These are phyloP conservation scores for Tetrax tetrax DNA, from an alignment of 2,113 vertebrate genomes.

Conservation along the genomic window DNA sequence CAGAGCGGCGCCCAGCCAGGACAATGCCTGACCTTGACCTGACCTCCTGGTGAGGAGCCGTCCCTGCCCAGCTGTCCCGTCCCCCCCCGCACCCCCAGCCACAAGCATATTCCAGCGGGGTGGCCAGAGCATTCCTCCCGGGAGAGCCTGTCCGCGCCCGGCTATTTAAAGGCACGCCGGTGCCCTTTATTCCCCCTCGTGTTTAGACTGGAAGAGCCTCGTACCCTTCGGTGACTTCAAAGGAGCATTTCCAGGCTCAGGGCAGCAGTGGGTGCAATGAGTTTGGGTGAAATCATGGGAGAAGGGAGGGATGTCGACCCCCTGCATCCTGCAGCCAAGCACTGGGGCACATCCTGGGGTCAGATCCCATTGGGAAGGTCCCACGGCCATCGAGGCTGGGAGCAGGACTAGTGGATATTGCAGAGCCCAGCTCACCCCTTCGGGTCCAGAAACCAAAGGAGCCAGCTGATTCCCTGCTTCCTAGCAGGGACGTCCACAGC, in stretches of 20 bases:
- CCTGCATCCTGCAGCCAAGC: not conserved
- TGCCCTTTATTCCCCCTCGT: conserved; percentile 24
- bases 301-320: not conserved
- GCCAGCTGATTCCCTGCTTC: not conserved
- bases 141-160: conserved; percentile 30
- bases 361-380: not conserved
- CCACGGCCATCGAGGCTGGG: rapidly evolving
- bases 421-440: not conserved
- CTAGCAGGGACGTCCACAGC: rapidly evolving
- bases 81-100: not conserved
- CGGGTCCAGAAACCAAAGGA: rapidly evolving
- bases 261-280: not conserved
- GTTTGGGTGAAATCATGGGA: not conserved
- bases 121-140: conserved; percentile 55
- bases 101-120: conserved; percentile 35
- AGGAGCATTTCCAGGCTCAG: not conserved
- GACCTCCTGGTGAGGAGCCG: not conserved
- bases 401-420: not conserved
- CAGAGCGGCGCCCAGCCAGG: not conserved
- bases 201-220: not conserved
- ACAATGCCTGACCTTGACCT: conserved; percentile 9
- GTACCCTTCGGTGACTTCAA: not conserved
- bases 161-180: conserved; percentile 63
- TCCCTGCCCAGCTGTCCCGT: not conserved
- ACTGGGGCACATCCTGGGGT: not conserved